These are phyloP conservation scores for Kobus ellipsiprymnus DNA, from an alignment of 2,113 vertebrate species.

Conservation along the genomic window DNA sequence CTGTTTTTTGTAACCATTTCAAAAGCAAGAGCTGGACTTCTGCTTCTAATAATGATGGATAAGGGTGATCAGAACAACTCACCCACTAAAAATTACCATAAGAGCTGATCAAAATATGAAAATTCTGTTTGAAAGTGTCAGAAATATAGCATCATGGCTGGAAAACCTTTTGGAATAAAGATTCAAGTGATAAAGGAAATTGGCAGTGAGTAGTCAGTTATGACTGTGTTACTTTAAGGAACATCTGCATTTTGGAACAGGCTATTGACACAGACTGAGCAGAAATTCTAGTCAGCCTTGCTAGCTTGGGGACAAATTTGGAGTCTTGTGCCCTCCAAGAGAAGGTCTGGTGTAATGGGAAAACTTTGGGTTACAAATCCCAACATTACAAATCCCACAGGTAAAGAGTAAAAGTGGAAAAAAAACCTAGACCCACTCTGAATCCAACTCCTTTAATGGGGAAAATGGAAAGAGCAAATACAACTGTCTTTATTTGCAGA, in stretches of 20 bases:
- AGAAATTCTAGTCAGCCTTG: neutral
- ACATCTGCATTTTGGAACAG: neutral
- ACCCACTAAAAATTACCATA: neutral
- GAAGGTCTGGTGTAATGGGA: neutral
- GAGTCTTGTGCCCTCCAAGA: neutral
- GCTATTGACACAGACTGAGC: neutral
- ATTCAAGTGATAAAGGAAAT: neutral
- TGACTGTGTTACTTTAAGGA: neutral
- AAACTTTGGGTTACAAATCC: neutral
- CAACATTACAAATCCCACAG: neutral
- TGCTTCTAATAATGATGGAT: neutral
- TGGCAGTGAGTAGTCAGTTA: neutral
- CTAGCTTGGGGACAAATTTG: no score
- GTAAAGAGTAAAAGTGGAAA: neutral
- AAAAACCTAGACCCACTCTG: neutral
- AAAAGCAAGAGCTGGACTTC: neutral
- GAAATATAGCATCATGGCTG: neutral
- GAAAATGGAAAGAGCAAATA: neutral
- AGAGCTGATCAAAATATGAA: neutral
- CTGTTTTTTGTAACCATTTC: neutral
- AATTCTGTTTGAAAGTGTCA: neutral
- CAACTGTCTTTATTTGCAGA: neutral
- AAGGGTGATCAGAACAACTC: neutral
- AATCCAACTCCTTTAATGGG: neutral
- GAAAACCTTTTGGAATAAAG: neutral